Base-by-base conservation (phyloP, 2,113 vertebrate species). In the Accipiter virgatus region DNA sequence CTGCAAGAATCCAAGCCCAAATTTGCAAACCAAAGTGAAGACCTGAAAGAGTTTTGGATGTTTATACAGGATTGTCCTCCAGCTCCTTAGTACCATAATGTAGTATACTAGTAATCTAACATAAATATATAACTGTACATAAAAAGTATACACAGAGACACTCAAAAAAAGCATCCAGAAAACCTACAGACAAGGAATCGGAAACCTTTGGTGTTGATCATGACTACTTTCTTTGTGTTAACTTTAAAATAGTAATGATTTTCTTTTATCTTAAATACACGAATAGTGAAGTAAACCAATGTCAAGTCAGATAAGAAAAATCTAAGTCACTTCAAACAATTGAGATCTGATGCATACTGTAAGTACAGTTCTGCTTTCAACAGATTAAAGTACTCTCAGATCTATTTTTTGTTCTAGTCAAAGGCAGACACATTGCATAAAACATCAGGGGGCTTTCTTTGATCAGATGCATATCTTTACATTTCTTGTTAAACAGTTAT, bases 381-480 rank as follows among this genome's bases (percentile, higher is more conserved):
- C 78, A 93, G 78, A 97, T 97, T 95, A 96, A 96, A 96, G 91
- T 77, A 19, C 84, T 45, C 73, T 97, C 79, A 97, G 94, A 96
- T 96, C 93, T 95, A 94, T 95, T 97, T 97, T 96, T 97, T 97
- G 96, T 96, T 91, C 89, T 29, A 91, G 70, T 96, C 97, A 95
- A 94, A 96, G 78, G 65, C 71, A 93, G 93, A 78, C 21, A 77
- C 29, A 1, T 73, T 58, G 87, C 95, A 86, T 91, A 94, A 97
- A 97, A 90, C 89, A 97, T 95, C 78, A 96, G 97, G 93, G 87
- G 79, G 78, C 45, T 73, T 80, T 7, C 91, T 97, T 97, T 97
- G 97, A 97, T 97, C 96, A 63, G 74, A 56, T 78, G 87, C 67
- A 67, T 61, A 92, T 77, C 89, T 93, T 93, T 86, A 93, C 74